Conservation (phyloP, 2,113 vertebrate species). For the Callocephalon fimbriatum region DNA sequence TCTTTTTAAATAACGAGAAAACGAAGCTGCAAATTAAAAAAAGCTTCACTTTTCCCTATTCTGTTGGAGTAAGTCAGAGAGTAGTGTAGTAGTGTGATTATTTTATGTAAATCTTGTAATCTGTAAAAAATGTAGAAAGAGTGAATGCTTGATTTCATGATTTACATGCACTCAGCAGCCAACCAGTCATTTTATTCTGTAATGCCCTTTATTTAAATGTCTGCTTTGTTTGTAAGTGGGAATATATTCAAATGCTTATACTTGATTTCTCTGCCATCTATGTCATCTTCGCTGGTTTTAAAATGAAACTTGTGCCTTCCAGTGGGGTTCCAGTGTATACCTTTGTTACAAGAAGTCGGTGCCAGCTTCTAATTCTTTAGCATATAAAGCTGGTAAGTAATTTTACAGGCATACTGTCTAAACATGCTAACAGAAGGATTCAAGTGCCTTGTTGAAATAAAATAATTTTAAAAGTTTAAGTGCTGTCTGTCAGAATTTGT, state of each 20-base stretch:
- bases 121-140: background rate
- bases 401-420: background rate
- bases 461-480: background rate
- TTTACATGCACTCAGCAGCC: background rate
- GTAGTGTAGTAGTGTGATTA: background rate
- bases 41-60: background rate
- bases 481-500: background rate
- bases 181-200: background rate
- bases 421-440: background rate
- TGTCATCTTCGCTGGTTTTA: background rate
- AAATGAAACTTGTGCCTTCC: slow-evolving; percentile 60
- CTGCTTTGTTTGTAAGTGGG: background rate
- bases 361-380: slow-evolving; percentile 93
- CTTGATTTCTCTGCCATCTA: background rate
- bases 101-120: background rate
- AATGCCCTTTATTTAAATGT: background rate
- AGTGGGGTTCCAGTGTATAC: slow-evolving; percentile 99
- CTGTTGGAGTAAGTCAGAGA: background rate
- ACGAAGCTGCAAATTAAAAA: background rate
- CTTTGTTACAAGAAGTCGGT: slow-evolving; percentile 99
- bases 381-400: slow-evolving; percentile 95
- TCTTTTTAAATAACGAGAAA: background rate
- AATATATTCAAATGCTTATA: background rate
- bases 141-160: background rate
- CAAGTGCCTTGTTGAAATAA: background rate